Evolutionary conservation across 2,888 invertebrate species (phyloP), one percentile per base, ranked within the genome.

Genomic region (Tipula confusa): DNA sequence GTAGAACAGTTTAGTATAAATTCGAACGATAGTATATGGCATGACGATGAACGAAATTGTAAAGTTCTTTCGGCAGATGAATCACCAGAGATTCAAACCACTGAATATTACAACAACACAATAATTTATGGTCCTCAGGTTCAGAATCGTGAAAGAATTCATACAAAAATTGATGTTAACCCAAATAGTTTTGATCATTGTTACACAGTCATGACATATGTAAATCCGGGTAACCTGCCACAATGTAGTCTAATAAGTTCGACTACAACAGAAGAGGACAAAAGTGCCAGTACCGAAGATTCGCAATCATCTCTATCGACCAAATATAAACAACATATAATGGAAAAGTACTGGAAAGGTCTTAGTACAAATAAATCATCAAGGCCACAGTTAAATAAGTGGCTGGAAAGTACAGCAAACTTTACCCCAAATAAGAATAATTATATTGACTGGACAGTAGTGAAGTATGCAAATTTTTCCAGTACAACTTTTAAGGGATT

Each of bases 1-100:
- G 94, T 95, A 5, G 95, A 95, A 87, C 95, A 95, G 87, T 95
- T 95, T 88, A 94, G 94, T 88, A 94, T 95, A 86, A 93, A 93
- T 85, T 95, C 95, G 0, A 93, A 94, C 84, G 95, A 95, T 87
- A 94, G 94, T 89, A 95, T 95, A 87, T 95, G 95, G 95, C 93
- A 93, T 86, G 94, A 94, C 86, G 90, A 90, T n/a, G 92, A 92
- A 84, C 89, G 87, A 1, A 87, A 82, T 28, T 84, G 84, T 15
- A 83, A 83, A 6, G 13, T 83, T 6, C 84, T 84, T 7, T 33
- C 83, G 2, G 83, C 85, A n/a, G 29, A 85, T 83, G 13, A 83
- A 80, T 79, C 83, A 83, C 82, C 85, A n/a, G 85, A 84, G 13
- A 85, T 85, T 15, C 83, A 84, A 43, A 29, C 82, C 1, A 82